Percentiles rank a stretch among this genome's conserved stretches.
Evolutionary conservation across 2,113 vertebrate genomes (phyloP).

Genomic region (Odocoileus virginianus): DNA sequence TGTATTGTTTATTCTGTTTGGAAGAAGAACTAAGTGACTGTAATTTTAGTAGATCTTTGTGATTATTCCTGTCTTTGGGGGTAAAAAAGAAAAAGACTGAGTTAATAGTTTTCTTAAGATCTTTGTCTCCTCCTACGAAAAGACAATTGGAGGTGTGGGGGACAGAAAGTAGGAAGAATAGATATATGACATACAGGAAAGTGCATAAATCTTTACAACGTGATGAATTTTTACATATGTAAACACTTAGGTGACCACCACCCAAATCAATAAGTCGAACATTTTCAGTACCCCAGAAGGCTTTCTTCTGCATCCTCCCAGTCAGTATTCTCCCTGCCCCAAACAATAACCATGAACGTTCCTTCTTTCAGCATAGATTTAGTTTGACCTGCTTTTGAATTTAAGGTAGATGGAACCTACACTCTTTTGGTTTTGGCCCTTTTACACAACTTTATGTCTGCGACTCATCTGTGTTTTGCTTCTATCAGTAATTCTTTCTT

Average conservation of each 20-base stretch:
- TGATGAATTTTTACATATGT: not conserved
- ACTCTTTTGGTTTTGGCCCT: not conserved
- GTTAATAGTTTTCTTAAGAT: slow-evolving; percentile 4
- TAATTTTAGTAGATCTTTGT: not conserved
- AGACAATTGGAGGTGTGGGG: not conserved
- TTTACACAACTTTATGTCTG: not conserved
- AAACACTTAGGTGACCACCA: not conserved
- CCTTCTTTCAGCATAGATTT: not conserved
- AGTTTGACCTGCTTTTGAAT: not conserved
- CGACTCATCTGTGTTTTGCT: not conserved
- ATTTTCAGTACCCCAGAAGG: not conserved
- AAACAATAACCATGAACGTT: not conserved
- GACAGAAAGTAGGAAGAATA: not conserved
- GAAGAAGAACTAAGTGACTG: not conserved
- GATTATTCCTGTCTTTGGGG: not conserved
- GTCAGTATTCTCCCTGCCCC: not conserved
- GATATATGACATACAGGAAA: not conserved
- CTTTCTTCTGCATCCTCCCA: not conserved
- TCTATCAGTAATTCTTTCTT: slow-evolving; percentile 19
- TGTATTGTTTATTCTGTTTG: not conserved
- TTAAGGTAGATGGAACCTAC: not conserved
- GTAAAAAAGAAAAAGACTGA: not conserved
- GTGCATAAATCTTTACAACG: not conserved
- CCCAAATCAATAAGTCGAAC: not conserved
- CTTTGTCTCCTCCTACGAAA: not conserved